Percentiles rank a stretch among this genome's conserved stretches.
Conservation (phyloP, 2,113 vertebrate species). For the Pogonocichla stellata region DNA sequence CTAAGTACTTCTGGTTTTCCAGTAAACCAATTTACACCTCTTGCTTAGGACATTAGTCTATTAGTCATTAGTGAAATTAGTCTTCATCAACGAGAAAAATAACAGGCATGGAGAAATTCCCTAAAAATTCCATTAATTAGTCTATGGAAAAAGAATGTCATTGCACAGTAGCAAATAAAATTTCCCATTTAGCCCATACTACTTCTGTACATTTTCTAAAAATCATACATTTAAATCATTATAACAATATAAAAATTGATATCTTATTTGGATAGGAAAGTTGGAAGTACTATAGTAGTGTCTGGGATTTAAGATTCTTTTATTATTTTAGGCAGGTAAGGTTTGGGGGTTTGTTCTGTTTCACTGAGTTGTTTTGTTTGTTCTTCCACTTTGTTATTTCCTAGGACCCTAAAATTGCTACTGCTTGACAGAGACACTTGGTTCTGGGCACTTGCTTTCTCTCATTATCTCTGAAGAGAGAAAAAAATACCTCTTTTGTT, state of each 20-base stretch:
- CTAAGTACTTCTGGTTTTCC: background rate
- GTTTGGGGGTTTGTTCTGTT: background rate
- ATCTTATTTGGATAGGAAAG: background rate
- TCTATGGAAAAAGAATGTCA: background rate
- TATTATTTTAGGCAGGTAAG: background rate
- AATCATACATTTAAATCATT: background rate
- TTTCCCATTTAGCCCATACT: background rate
- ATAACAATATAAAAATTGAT: background rate
- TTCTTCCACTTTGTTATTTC: slow-evolving; percentile 38
- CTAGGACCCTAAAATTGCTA: slow-evolving; percentile 6
- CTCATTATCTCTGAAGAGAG: slow-evolving; percentile 51
- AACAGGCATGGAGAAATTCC: background rate
- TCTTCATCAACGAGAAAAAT: background rate
- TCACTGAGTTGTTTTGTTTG: slow-evolving; percentile 19
- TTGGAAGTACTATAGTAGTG: background rate
- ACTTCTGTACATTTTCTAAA: background rate
- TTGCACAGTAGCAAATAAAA: background rate
- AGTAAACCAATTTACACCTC: background rate
- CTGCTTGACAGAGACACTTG: slow-evolving; percentile 32
- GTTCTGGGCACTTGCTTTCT: slow-evolving; percentile 53
- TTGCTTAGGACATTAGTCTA: background rate
- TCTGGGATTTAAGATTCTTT: background rate
- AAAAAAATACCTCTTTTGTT: slow-evolving; percentile 41
- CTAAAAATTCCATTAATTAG: background rate
- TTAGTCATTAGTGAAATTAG: background rate